phyloP scores from a whole-genome alignment of 2,797 vertebrate genomes.

The Artibeus lituratus region DNA sequence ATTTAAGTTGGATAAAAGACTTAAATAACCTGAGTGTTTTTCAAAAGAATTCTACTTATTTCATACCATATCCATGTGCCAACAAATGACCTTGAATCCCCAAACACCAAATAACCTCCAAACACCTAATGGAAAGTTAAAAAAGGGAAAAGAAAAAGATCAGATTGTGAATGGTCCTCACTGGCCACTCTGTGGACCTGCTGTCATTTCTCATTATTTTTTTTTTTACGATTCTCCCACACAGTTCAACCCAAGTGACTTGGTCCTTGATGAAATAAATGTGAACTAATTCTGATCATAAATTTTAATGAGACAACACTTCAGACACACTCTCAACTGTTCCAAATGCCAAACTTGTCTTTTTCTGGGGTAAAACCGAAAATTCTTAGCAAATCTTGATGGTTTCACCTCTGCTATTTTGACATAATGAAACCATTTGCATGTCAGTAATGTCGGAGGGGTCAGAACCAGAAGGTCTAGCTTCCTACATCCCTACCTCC shows the following conservation, averaged over 20 bases:
- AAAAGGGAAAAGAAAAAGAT: background rate
- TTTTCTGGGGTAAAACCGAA: background rate
- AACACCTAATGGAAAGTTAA: background rate
- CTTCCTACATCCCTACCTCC: background rate
- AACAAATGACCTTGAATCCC: background rate
- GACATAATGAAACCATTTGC: background rate
- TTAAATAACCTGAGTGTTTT: background rate
- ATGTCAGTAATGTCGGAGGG: background rate
- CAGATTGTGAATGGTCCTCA: background rate
- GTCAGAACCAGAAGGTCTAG: background rate
- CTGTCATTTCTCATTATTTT: conserved; percentile 16
- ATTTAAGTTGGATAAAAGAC: too few relatives aligned
- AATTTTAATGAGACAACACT: conserved; percentile 63
- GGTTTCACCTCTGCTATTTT: background rate
- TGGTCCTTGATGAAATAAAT: conserved; percentile 48
- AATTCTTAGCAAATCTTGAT: background rate
- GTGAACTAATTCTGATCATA: conserved; percentile 64
- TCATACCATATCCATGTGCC: background rate
- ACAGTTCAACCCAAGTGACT: conserved; percentile 55
- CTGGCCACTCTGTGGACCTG: background rate
- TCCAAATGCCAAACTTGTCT: conserved; percentile 21
- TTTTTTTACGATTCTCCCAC: background rate
- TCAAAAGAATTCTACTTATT: background rate
- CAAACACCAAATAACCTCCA: background rate
- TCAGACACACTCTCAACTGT: conserved; percentile 13